A percentile compares a stretch with the other conserved stretches of the same genome.
These are phyloP conservation scores for Lagocephalus sceleratus DNA, from an alignment of 2,797 vertebrate genomes.

Conservation along the genomic window DNA sequence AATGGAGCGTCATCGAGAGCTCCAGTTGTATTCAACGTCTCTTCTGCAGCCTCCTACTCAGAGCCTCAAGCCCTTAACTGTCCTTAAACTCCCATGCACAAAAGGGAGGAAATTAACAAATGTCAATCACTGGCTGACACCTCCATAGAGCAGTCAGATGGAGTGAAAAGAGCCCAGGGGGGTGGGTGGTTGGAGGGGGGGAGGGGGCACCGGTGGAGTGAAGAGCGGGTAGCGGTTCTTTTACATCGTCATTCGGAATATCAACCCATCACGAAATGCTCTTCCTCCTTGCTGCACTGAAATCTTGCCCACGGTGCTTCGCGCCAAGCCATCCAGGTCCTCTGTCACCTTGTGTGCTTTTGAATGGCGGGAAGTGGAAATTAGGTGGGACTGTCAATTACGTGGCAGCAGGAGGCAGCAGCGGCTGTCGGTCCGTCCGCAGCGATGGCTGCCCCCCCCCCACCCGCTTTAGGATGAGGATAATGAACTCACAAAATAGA, in stretches of 20 bases:
- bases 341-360: slow-evolving; percentile 38
- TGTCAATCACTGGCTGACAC: slow-evolving; percentile 62
- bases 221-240: slow-evolving; percentile 16
- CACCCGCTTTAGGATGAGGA: no score
- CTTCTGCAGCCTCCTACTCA: slow-evolving; percentile 17
- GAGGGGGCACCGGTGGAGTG: slow-evolving; percentile 6
- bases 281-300: slow-evolving; percentile 40
- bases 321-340: slow-evolving; percentile 27
- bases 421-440: not conserved
- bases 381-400: slow-evolving; percentile 47
- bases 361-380: slow-evolving; percentile 41
- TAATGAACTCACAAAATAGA: no score
- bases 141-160: slow-evolving; percentile 33
- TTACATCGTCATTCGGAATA: slow-evolving; percentile 46
- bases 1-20: no score
- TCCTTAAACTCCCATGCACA: slow-evolving; percentile 43
- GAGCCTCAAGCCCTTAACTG: slow-evolving; percentile 44
- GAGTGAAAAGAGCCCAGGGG: slow-evolving; percentile 32
- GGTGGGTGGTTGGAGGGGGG: slow-evolving; percentile 20
- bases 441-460: no score
- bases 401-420: slow-evolving; percentile 19
- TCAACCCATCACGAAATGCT: slow-evolving; percentile 45
- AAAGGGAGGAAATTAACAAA: slow-evolving; percentile 64
- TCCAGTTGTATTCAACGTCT: no score
- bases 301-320: slow-evolving; percentile 46